Conservation (phyloP, 2,113 vertebrate species). For the Callithrix jacchus region DNA sequence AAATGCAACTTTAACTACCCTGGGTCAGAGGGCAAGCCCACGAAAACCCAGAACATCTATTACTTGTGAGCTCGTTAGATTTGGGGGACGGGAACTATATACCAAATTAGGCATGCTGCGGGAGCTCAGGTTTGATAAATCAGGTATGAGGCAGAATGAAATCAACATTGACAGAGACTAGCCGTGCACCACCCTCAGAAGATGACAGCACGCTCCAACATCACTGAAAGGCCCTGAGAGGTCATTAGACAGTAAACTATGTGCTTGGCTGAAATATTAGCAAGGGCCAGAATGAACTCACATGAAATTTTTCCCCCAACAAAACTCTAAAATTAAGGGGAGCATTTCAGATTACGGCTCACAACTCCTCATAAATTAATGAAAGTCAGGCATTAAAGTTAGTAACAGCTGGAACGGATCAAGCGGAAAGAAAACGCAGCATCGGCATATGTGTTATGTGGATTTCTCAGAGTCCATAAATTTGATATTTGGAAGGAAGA, state of each 20-base stretch:
- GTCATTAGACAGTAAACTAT: background rate
- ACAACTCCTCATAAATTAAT: constrained; percentile 66
- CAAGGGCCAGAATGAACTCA: background rate
- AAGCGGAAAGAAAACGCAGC: constrained; percentile 58
- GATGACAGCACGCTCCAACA: rapidly evolving
- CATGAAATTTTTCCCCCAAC: background rate
- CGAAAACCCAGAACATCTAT: background rate
- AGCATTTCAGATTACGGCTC: constrained; percentile 45
- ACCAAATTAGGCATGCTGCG: rapidly evolving
- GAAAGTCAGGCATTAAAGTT: constrained; percentile 68
- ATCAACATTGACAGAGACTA: background rate
- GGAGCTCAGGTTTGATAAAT: background rate
- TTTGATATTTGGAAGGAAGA: constrained; percentile 67
- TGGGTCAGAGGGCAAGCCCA: background rate
- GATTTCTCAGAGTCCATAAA: constrained; percentile 73
- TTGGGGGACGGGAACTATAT: background rate
- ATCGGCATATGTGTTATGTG: constrained; percentile 39
- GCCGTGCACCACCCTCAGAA: background rate
- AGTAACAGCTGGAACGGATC: constrained; percentile 70
- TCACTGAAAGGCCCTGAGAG: background rate
- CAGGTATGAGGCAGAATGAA: background rate
- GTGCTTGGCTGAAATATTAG: background rate
- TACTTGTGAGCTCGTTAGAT: background rate
- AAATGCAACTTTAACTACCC: background rate
- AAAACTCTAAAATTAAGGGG: constrained; percentile 43